phyloP scores from a whole-genome alignment of 2,888 invertebrate species.

The Eudemis profundana region DNA sequence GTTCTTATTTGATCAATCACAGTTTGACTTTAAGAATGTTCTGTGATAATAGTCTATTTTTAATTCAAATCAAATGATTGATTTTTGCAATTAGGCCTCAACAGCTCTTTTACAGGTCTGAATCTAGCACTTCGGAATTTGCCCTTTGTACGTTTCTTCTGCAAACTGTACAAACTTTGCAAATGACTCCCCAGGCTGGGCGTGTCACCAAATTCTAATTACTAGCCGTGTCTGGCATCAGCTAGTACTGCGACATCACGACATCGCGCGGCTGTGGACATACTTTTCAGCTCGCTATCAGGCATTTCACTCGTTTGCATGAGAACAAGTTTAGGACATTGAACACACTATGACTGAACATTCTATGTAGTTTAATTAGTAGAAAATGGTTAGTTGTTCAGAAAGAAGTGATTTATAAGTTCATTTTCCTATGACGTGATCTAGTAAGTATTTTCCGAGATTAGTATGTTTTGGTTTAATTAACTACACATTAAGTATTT shows the following conservation, averaged over 20 bases:
- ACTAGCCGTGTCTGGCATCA: constrained; percentile 79
- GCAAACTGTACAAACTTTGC: constrained; percentile 66
- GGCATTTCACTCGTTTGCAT: constrained; percentile 25
- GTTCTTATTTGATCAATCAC: no score
- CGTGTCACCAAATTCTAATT: constrained; percentile 84
- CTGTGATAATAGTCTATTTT: no score
- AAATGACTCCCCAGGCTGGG: constrained; percentile 66
- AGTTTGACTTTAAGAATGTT: no score
- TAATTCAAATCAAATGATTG: no score
- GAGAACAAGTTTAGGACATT: constrained; percentile 4
- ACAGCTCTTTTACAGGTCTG: no score
- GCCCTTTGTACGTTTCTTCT: constrained; percentile 46
- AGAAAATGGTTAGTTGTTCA: background rate
- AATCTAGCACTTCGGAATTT: no score
- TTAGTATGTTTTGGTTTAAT: no score
- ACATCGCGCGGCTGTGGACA: constrained; percentile 53
- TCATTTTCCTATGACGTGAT: no score
- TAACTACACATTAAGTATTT: no score
- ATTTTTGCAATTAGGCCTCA: constrained; percentile 2
- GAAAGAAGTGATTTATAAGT: background rate
- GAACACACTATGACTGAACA: background rate
- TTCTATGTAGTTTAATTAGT: background rate
- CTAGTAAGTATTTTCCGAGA: no score
- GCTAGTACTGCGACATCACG: constrained; percentile 71
- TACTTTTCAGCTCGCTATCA: constrained; percentile 40